A percentile compares a stretch with the other conserved stretches of the same genome.
Evolutionary conservation across 1,140 invertebrate genomes (phyloP).

Genomic region (Ceratosolen fusciceps): DNA sequence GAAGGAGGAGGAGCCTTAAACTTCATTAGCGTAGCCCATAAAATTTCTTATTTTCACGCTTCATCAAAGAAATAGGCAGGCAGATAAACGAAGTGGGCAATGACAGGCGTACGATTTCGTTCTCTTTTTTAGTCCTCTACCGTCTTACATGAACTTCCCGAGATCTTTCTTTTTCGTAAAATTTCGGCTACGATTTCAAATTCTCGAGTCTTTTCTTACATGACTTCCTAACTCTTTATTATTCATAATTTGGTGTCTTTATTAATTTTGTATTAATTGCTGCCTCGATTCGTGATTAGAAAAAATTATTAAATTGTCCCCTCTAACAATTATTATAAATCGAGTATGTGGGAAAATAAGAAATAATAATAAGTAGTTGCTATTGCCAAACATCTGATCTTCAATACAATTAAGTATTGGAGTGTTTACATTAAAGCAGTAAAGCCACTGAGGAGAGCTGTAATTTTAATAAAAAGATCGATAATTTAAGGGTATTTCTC

Average conservation of each 20-base stretch:
- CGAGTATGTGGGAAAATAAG: no score
- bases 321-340: no score
- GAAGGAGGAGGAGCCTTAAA: background rate
- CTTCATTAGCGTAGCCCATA: constrained; percentile 17
- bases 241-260: background rate
- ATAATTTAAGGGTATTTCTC: no score
- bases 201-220: background rate
- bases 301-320: no score
- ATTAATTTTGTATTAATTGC: background rate
- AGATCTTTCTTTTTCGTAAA: background rate
- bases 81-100: constrained; percentile 3
- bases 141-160: background rate
- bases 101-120: constrained; percentile 1
- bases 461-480: no score
- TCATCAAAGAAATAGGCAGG: background rate
- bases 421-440: background rate
- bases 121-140: background rate
- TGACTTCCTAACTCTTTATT: background rate
- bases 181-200: background rate
- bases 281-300: background rate
- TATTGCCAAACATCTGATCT: no score
- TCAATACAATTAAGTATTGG: background rate
- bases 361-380: no score
- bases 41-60: constrained; percentile 42
- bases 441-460: no score